phyloP scores from a whole-genome alignment of 2,113 vertebrate genomes.

The Promerops cafer region DNA sequence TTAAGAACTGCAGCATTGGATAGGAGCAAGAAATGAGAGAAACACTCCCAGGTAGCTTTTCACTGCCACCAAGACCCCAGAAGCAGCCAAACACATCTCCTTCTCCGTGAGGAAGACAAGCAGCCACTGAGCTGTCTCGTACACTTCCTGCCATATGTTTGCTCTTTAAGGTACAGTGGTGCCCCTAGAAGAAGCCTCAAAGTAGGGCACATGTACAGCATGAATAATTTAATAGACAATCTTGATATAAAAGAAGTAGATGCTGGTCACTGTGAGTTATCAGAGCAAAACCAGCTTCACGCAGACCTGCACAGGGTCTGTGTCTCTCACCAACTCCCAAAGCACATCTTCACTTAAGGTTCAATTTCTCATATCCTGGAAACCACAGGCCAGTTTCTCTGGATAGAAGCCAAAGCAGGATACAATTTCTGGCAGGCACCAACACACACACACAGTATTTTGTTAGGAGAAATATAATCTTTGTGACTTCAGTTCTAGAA shows the following conservation, averaged over 20 bases:
- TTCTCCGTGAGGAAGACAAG: neutral
- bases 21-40: neutral
- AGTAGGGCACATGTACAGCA: neutral
- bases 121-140: neutral
- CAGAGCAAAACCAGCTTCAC: neutral
- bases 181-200: neutral
- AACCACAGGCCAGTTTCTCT: neutral
- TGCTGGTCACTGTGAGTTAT: fast-evolving
- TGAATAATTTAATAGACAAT: neutral
- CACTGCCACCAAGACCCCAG: neutral
- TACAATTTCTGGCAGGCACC: neutral
- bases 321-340: neutral
- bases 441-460: neutral
- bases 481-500: neutral
- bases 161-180: neutral
- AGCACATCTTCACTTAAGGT: neutral
- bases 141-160: neutral
- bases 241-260: neutral
- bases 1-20: neutral
- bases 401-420: neutral
- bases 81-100: neutral
- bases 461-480: neutral
- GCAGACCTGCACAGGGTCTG: neutral
- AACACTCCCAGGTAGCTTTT: neutral
- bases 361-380: neutral